Percentiles rank a stretch among this genome's conserved stretches.
phyloP scores from a whole-genome alignment of 1,140 invertebrate species.

The Trichonephila inaurata region DNA sequence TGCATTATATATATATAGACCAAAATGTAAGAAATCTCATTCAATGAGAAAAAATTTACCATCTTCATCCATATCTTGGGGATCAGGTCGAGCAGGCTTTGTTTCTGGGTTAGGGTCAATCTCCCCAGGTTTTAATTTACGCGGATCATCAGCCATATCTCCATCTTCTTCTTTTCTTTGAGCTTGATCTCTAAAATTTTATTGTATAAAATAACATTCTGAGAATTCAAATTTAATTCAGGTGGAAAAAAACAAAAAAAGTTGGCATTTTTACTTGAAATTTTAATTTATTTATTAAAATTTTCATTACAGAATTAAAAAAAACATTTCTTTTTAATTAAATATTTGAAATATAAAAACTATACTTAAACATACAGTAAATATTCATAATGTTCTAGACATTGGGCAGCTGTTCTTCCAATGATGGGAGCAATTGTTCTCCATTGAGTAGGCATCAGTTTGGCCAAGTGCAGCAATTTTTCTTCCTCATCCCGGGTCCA shows the following conservation, averaged over 20 bases:
- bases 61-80: slow-evolving; percentile 99
- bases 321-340: not conserved
- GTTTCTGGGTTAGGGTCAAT: slow-evolving; percentile 99
- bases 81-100: slow-evolving; percentile 98
- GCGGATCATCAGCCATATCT: slow-evolving; percentile 92
- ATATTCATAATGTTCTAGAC: slow-evolving; percentile 98
- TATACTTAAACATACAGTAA: slow-evolving; percentile 87
- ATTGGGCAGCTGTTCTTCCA: slow-evolving; percentile 98
- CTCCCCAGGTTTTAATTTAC: slow-evolving; percentile 98
- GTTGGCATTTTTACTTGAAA: too few species aligned
- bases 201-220: not conserved
- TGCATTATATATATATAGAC: too few species aligned
- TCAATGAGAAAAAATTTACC: slow-evolving; percentile 83
- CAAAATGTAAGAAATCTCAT: not conserved
- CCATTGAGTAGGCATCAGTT: slow-evolving; percentile 99
- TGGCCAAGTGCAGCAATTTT: slow-evolving; percentile 97
- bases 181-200: slow-evolving; percentile 91
- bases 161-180: slow-evolving; percentile 98
- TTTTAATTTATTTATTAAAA: too few species aligned
- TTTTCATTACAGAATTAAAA: too few species aligned
- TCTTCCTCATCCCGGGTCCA: slow-evolving; percentile 99
- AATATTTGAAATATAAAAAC: not conserved
- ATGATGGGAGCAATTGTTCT: slow-evolving; percentile 99
- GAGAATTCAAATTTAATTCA: not conserved
- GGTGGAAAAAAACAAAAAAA: not conserved